These are phyloP conservation scores for Erinaceus europaeus DNA, from an alignment of 2,113 vertebrate species.

Conservation along the genomic window DNA sequence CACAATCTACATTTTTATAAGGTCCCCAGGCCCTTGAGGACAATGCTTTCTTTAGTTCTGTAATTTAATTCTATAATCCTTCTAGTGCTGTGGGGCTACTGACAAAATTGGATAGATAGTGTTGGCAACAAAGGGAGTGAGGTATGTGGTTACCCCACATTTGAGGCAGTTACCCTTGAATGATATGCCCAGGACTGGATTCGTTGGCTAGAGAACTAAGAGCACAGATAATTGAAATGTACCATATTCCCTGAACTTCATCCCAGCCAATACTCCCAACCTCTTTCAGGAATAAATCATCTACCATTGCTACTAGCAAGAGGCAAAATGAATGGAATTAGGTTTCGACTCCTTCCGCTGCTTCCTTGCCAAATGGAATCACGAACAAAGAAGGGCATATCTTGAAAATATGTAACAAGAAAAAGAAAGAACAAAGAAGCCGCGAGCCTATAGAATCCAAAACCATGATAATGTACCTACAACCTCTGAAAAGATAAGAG, in stretches of 20 bases:
- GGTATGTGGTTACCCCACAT: not conserved
- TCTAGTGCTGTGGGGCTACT: not conserved
- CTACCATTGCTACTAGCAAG: slow-evolving; percentile 39
- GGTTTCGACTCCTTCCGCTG: slow-evolving; percentile 17
- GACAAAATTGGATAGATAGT: not conserved
- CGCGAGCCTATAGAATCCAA: not conserved
- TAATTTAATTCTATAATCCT: too few relatives aligned
- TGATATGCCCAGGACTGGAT: not conserved
- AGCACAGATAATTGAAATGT: slow-evolving; percentile 54
- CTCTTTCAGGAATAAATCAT: slow-evolving; percentile 53
- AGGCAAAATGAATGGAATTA: slow-evolving; percentile 50
- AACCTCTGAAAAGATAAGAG: not conserved
- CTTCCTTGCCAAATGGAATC: slow-evolving; percentile 32
- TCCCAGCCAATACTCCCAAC: slow-evolving; percentile 35
- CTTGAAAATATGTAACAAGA: not conserved
- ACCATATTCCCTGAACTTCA: slow-evolving; percentile 32
- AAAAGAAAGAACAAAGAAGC: not conserved
- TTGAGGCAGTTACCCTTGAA: slow-evolving; percentile 1
- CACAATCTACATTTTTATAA: not conserved
- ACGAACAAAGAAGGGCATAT: slow-evolving; percentile 34
- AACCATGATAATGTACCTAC: not conserved
- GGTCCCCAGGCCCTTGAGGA: too few relatives aligned
- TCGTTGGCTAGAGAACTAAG: slow-evolving; percentile 25
- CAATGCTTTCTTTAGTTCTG: too few relatives aligned
- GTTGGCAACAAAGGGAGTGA: not conserved